Base-by-base conservation (phyloP, 2,888 invertebrate species). In the Philereme transversata region DNA sequence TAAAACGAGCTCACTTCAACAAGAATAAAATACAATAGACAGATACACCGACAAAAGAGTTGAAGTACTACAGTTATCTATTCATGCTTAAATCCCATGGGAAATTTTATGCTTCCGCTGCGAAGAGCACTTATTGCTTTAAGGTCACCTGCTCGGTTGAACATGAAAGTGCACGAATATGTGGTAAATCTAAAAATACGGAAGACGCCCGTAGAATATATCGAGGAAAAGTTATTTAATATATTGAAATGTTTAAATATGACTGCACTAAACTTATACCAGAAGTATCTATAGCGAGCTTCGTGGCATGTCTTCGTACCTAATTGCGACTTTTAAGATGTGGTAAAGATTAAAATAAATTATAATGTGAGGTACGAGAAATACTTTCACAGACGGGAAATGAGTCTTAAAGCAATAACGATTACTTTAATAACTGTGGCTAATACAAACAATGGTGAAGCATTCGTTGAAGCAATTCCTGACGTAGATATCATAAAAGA, bases 401-500 rank as follows among this genome's bases (percentile, higher is more conserved):
- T 52, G 45, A 57, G 47, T 41, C 22, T 43, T 36, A 58, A 51
- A 45, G 55, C 8, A 60, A 50, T 60, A 65, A 57, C 54, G 50
- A 70, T 71, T 63, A 72, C 60, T 65, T 60, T 78, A 73, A 78
- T 75, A 78, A 76, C 79, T 77, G 74, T 77, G 75, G 73, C 78
- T 71, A 79, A 71, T 73, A 65, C 71, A 73, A 77, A 82, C 77
- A 81, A 83, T 77, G 73, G 74, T 67, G 69, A 69, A 70, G 73
- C 74, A 73, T 71, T 61, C 49, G 33, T 53, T 45, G 50, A 43
- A 41, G 50, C 35, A 52, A 59, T 63, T 56, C 56, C 70, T 73
- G 69, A 62, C 57, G 58, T 63, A 64, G 69, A 67, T 65, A 78
- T 74, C 79, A 81, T 88, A 87, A 87, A 88, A 86, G 69, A 72